phyloP scores from a whole-genome alignment of 30 jellyfish, hydroid and myxozoan species.

The Aurelia aurita complex sp. Pacific region DNA sequence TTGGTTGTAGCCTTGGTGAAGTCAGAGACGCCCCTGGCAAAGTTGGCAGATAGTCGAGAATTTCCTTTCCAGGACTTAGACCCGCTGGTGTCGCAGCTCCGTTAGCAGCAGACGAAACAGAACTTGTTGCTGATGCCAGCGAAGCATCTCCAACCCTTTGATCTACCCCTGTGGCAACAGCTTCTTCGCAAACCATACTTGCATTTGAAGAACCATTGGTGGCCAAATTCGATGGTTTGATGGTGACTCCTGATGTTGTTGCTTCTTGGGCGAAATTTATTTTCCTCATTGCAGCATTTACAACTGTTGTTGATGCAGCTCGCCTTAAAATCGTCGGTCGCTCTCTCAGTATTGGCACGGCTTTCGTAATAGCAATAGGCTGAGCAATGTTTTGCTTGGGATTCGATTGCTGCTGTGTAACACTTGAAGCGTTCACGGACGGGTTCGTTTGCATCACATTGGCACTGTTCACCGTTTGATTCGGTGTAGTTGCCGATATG shows the following conservation, averaged over 20 bases:
- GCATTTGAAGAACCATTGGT: background rate
- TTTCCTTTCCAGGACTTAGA: constrained; percentile 3
- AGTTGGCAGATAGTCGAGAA: constrained; percentile 31
- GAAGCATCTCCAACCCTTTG: too few species aligned
- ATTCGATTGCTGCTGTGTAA: background rate
- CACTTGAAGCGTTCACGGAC: background rate
- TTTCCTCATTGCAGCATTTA: background rate
- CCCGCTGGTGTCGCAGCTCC: background rate
- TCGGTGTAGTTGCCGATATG: background rate
- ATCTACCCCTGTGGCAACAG: background rate
- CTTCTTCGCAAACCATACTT: background rate
- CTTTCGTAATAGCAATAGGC: background rate
- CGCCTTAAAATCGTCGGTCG: constrained; percentile 15
- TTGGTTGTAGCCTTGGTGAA: background rate
- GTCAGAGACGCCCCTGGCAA: constrained; percentile 38
- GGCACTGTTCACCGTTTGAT: background rate
- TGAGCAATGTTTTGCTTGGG: background rate
- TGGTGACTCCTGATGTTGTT: background rate
- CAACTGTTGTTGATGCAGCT: background rate
- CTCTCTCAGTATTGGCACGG: background rate
- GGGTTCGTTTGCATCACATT: background rate
- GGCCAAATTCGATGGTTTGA: background rate
- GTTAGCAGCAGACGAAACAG: background rate
- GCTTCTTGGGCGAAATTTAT: background rate
- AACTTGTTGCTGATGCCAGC: background rate